phyloP scores from a whole-genome alignment of 2,113 vertebrate genomes.

The Arvicanthis niloticus region DNA sequence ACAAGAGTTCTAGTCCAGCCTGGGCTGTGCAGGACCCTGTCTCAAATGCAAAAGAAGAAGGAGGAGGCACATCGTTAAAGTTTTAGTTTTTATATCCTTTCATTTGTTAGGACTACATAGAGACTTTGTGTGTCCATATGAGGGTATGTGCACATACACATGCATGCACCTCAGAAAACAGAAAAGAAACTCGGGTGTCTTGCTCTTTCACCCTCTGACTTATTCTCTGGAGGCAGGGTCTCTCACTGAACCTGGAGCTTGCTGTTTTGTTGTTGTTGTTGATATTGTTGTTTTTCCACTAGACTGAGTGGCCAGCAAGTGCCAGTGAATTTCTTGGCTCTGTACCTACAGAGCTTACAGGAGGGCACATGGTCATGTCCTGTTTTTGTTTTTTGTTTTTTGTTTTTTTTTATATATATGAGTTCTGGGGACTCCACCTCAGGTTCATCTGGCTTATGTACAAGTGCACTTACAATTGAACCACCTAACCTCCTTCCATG shows the following conservation, averaged over 20 bases:
- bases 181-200: background rate
- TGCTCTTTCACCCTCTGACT: background rate
- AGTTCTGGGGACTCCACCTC: background rate
- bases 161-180: background rate
- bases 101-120: background rate
- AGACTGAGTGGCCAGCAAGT: background rate
- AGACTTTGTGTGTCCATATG: background rate
- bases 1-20: background rate
- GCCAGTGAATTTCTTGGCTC: background rate
- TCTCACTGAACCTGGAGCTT: background rate
- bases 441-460: background rate
- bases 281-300: background rate
- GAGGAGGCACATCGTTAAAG: no score
- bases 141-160: background rate
- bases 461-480: background rate
- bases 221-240: background rate
- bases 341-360: background rate
- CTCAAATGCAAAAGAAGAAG: background rate
- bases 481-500: background rate
- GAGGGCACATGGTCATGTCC: background rate
- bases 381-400: background rate
- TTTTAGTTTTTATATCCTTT: constrained; percentile 18
- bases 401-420: background rate
- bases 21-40: background rate
- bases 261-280: background rate